Base-by-base conservation (phyloP, 2,888 invertebrate species). In the Ligdia adustata region DNA sequence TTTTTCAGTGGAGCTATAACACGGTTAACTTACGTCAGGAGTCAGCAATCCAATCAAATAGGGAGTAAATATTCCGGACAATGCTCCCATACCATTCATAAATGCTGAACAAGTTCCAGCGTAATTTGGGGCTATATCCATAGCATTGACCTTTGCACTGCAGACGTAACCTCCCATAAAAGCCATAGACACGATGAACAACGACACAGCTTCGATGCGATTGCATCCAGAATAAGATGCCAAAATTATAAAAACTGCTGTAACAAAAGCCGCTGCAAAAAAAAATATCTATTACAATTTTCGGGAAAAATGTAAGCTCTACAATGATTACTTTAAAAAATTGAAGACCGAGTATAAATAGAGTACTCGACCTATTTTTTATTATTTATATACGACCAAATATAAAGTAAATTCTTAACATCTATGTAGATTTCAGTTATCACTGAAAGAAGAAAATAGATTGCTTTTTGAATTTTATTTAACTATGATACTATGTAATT, bases 151-250 rank as follows among this genome's bases (percentile, higher is more conserved):
- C 72, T 93, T 93, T 65, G 93, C 91, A 47, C 93, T 93, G 60
- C 93, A 92, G 66, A 94, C 94, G 74, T 92, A 94, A 1, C 93
- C 92, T 1, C 93, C 94, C 93, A 94, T 94, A 50, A 93, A 91
- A 22, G 91, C 92, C 92, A 93, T 91, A 16, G 89, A 91, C 16
- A 92, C 72, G 38, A 93, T 92, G 69, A 93, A 92, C 45, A 93
- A 78, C 27, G 91, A 86, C 3, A 93, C 90, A 33, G 90, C 69
- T 50, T 77, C 63, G 9, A 73, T 29, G 7, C 89, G 71, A 61
- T 93, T 81, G 65, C 93, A 93, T 26, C 92, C 93, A 1, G 92
- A 91, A 66, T 93, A 93, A 34, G 93, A 92, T 27, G 93, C 93
- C 40, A 90, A 83, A 55, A 93, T 85, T 32, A 93, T 91, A 66